Base-by-base conservation (phyloP, 1,140 invertebrate genomes). In the Drosophila albomicans region DNA sequence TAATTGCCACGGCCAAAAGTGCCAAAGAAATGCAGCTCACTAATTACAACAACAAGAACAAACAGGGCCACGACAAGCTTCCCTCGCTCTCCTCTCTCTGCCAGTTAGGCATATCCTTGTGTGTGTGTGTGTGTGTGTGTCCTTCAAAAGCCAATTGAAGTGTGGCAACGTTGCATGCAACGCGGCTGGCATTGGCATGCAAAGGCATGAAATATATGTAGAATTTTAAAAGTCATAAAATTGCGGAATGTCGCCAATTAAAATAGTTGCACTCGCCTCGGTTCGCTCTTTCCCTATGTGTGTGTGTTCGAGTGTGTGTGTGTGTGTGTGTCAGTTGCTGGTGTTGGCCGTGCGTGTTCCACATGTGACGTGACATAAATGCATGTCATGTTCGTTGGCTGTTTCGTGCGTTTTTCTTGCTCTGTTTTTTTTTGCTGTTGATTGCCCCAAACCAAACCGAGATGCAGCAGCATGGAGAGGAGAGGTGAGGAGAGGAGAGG, bases 351-450 rank as follows among this genome's bases (percentile, higher is more conserved):
- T 77, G 75, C 85, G 85, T 85, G 85, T 89, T 89, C 79, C 78
- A 81, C 86, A 89, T 85, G 85, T 89, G 85, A 89, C 91, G 91
- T 91, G 91, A 91, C 91, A 91, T 91, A 91, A 91, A 91, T 91
- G 91, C 91, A 91, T 91, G 91, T 91, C 91, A 86, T 91, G 84
- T 88, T 85, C 76, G 85, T 81, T 88, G 77, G 74, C 85, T 75
- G 84, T 89, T 84, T 72, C 84, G 85, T 88, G 77, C 69, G 69
- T 69, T 75, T 61, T 57, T 75, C 30, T 8, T 32, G 5, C 30
- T 45, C 43, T 13, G 8, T 25, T 28, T 1, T 28, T 49, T 49
- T 10, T 49, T 49, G 16, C 7, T 28, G 15, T 48, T 20, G 46
- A 49, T 63, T 43, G 63, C 75, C 51, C 61, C 49, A 30, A 54